Evolutionary conservation across 1,140 invertebrate species (phyloP).

Genomic region (Trinorchestia longiramus): DNA sequence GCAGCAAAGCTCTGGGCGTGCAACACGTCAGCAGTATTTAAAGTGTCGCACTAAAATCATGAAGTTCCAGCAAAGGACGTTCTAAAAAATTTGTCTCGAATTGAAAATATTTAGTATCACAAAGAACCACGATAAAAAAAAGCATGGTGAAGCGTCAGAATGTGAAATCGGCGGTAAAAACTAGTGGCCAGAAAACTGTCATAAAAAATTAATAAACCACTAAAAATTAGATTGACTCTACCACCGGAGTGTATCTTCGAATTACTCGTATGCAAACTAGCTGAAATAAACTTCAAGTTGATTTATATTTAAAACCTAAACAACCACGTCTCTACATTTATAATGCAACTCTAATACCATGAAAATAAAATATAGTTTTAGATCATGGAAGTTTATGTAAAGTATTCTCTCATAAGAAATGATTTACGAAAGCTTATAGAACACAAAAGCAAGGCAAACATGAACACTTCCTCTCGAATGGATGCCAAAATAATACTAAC

Average conservation of each 20-base stretch:
- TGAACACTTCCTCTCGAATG: not conserved
- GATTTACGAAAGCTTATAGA: not conserved
- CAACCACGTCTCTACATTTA: not conserved
- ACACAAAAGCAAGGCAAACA: not conserved
- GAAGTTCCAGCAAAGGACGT: not conserved
- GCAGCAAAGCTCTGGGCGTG: not conserved
- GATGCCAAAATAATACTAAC: not conserved
- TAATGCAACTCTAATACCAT: not conserved
- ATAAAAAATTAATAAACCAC: no score
- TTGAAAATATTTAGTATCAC: not conserved
- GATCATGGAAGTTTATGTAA: not conserved
- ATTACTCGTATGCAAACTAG: no score
- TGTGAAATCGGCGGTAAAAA: no score
- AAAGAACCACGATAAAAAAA: not conserved
- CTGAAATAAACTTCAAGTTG: no score
- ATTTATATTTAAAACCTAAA: no score
- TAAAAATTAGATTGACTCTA: no score
- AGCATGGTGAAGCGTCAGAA: not conserved
- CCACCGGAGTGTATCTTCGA: no score
- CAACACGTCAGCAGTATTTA: no score
- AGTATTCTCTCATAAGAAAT: not conserved
- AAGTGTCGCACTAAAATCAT: no score
- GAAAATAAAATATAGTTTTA: not conserved
- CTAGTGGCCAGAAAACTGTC: no score
- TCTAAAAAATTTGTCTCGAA: not conserved